Base-by-base conservation (phyloP, 2,797 vertebrate genomes). In the Pipistrellus pygmaeus region DNA sequence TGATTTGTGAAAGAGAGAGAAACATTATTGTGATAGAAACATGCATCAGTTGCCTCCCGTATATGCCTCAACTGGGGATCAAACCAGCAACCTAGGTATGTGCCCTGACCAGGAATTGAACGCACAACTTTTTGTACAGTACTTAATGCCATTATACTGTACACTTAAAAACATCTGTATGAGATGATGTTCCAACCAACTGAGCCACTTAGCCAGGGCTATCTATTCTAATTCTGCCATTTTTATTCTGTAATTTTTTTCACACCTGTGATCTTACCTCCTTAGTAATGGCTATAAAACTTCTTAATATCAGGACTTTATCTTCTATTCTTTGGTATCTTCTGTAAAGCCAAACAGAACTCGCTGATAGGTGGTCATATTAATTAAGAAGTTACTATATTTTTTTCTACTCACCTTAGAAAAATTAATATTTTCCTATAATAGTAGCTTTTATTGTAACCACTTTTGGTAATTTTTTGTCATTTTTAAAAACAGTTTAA, bases 341-440 rank as follows among this genome's bases (percentile, higher is more conserved):
- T 25, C 62, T 83, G 5, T 21, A 87, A 25, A 85, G 53, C 38
- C 44, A 87, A 62, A 81, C 25, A 35, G 32, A 93, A 51, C 46
- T 85, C 27, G 76, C 53, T 44, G 27, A 38, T 91, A 84, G 30
- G 57, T 48, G 44, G 12, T 46, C 21, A 41, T 94, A 1, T 20
- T 87, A 77, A 77, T 76, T 71, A 84, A 78, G 48, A 88, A n/a
- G 25, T 68, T 84, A 64, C 17, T 30, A 1, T 75, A 8, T 25
- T 94, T 94, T 94, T 89, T 95, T 53, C 69, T 92, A 11, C 46
- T 68, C 41, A 62, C 27, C 91, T 82, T 94, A 73, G 48, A 77
- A 85, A 85, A 85, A 72, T 18, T 14, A 84, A 38, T 6, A 32
- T 85, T 93, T 92, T 92, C 44, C 15, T 64, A 25, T 32, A 41